Evolutionary conservation across 2,113 vertebrate genomes (phyloP).

Genomic region (Todiramphus chloris): DNA sequence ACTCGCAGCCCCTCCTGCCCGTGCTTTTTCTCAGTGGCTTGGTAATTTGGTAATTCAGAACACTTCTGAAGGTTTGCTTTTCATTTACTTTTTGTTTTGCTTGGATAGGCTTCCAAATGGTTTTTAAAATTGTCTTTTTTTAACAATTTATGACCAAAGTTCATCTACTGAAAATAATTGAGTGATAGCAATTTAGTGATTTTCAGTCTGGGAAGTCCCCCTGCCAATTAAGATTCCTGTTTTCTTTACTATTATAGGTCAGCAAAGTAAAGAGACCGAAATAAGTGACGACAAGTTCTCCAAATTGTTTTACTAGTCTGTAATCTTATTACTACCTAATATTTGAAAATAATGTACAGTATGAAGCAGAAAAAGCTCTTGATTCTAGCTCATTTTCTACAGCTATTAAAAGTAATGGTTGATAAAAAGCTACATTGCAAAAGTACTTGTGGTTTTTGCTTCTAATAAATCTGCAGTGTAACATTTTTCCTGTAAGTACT

Average conservation of each 20-base stretch:
- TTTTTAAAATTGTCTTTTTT: not conserved
- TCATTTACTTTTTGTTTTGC: conserved; percentile 13
- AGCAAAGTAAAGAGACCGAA: conserved; percentile 22
- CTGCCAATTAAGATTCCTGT: conserved; percentile 1
- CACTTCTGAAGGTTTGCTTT: conserved; percentile 16
- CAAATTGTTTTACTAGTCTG: not conserved
- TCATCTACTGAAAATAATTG: conserved; percentile 30
- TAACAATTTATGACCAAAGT: not conserved
- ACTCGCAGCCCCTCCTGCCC: rapidly evolving
- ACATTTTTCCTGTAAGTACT: not conserved
- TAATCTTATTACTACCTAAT: conserved; percentile 28
- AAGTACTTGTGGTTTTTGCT: not conserved
- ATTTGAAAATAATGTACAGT: not conserved
- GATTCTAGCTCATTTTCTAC: not conserved
- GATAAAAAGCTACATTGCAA: not conserved
- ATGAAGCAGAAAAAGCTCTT: not conserved
- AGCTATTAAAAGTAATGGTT: not conserved
- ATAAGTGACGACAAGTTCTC: not conserved
- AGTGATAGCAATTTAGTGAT: not conserved
- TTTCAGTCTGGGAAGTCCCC: conserved; percentile 1
- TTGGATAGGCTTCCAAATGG: not conserved
- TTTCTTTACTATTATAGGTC: conserved; percentile 19
- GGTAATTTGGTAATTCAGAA: not conserved
- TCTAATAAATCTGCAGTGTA: not conserved
- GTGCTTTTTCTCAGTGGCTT: not conserved